Evolutionary conservation across 2,113 vertebrate genomes (phyloP).

Genomic region (Clarias gariepinus): DNA sequence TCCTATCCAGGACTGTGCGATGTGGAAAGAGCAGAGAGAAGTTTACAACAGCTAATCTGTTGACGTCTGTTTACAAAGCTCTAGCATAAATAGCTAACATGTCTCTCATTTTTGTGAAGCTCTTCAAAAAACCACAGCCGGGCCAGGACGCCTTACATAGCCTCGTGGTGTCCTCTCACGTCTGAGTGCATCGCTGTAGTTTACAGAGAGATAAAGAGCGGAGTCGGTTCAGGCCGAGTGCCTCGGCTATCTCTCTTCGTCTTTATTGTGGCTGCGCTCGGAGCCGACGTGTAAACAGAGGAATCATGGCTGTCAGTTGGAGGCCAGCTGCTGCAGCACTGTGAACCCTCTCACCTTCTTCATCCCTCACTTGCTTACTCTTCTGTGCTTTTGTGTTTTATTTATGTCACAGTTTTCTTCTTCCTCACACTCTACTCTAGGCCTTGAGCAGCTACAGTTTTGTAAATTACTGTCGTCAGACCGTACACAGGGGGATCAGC

Average conservation of each 20-base stretch:
- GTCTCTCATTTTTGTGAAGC: slow-evolving; percentile 17
- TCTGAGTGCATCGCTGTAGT: slow-evolving; percentile 28
- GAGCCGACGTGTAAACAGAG: slow-evolving; percentile 47
- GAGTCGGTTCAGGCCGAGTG: slow-evolving; percentile 32
- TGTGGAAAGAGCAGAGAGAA: not conserved
- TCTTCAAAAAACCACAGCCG: slow-evolving; percentile 1
- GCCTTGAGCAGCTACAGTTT: slow-evolving; percentile 52
- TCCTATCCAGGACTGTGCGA: not conserved
- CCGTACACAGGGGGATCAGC: slow-evolving; percentile 59
- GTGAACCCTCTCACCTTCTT: slow-evolving; percentile 36
- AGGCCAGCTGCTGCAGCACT: slow-evolving; percentile 47
- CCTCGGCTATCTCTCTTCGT: slow-evolving; percentile 12
- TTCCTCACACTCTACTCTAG: not conserved
- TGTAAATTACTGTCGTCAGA: slow-evolving; percentile 63
- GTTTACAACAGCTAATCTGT: slow-evolving; percentile 42
- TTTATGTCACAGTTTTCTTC: not conserved
- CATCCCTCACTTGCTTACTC: not conserved
- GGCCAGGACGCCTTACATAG: slow-evolving; percentile 8
- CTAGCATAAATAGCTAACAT: slow-evolving; percentile 17
- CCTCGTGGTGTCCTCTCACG: slow-evolving; percentile 35
- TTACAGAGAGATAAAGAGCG: slow-evolving; percentile 49
- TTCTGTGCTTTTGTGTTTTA: not conserved
- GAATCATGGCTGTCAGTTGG: slow-evolving; percentile 44
- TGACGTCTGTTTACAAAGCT: slow-evolving; percentile 29
- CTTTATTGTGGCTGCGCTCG: slow-evolving; percentile 49